phyloP scores from a whole-genome alignment of 2,113 vertebrate genomes.

The Cynoglossus semilaevis region DNA sequence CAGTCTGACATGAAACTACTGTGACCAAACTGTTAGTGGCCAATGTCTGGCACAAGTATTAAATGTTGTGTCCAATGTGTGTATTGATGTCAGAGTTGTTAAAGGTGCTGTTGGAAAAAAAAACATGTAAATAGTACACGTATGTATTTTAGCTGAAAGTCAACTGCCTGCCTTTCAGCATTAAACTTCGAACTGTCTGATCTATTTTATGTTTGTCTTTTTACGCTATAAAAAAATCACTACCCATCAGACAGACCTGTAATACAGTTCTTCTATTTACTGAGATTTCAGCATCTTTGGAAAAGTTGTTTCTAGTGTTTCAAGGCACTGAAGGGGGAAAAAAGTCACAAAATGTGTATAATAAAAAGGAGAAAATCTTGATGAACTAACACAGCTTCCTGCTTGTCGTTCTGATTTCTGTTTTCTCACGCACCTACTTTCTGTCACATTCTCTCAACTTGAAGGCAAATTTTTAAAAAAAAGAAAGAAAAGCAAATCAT shows the following conservation, averaged over 20 bases:
- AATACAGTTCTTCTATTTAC: constrained; percentile 63
- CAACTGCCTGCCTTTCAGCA: constrained; percentile 63
- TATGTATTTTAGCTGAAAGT: constrained; percentile 59
- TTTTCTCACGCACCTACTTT: constrained; percentile 30
- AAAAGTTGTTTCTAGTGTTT: constrained; percentile 71
- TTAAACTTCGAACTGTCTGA: constrained; percentile 54
- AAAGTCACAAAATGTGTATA: constrained; percentile 71
- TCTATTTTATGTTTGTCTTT: constrained; percentile 58
- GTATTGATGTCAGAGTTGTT: constrained; percentile 61
- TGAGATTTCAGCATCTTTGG: constrained; percentile 69
- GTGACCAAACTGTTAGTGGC: constrained; percentile 57
- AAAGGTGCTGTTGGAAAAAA: constrained; percentile 56
- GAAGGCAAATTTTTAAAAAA: background rate
- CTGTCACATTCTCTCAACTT: constrained; percentile 44
- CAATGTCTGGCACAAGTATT: constrained; percentile 36
- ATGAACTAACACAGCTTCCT: constrained; percentile 67
- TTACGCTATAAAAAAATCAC: constrained; percentile 44
- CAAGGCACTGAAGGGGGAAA: constrained; percentile 68
- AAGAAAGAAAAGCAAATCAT: too few species aligned
- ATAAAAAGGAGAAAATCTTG: constrained; percentile 72
- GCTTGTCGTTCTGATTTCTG: constrained; percentile 59
- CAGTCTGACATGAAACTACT: constrained; percentile 54
- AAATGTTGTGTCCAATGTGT: constrained; percentile 69
- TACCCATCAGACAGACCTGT: constrained; percentile 47
- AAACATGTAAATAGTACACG: constrained; percentile 71